These are phyloP conservation scores for Bombus waltoni DNA, from an alignment of 1,140 invertebrate genomes.

Conservation along the genomic window DNA sequence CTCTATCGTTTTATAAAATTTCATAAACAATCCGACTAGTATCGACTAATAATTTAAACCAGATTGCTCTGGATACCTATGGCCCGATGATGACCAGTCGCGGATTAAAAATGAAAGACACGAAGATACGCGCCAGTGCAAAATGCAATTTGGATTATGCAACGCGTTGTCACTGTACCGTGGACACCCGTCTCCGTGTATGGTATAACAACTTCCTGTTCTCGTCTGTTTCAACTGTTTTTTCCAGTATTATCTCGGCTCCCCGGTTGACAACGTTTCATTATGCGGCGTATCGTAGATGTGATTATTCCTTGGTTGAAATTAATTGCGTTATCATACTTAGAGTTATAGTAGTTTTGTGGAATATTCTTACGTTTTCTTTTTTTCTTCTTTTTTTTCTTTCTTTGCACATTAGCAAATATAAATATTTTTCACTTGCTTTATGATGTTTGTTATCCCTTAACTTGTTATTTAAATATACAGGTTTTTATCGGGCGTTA, in stretches of 20 bases:
- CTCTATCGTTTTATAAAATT: no score
- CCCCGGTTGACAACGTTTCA: constrained; percentile 31
- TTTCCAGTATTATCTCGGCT: constrained; percentile 39
- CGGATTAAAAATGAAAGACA: background rate
- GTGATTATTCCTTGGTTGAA: constrained; percentile 12
- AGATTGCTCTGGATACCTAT: background rate
- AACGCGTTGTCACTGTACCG: constrained; percentile 29
- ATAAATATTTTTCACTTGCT: background rate
- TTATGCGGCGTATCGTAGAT: constrained; percentile 9
- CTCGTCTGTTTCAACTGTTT: constrained; percentile 16
- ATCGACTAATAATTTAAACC: background rate
- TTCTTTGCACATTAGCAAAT: background rate
- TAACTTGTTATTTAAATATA: background rate
- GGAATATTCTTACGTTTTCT: background rate
- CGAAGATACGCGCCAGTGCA: background rate
- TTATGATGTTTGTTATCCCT: no score
- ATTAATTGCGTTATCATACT: constrained; percentile 2
- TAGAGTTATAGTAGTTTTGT: background rate
- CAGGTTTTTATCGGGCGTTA: background rate
- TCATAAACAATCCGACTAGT: no score
- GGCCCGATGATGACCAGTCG: background rate
- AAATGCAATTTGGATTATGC: constrained; percentile 32
- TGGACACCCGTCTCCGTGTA: constrained; percentile 6
- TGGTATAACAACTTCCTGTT: constrained; percentile 35
- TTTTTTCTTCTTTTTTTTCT: background rate